Percentiles rank a stretch among this genome's conserved stretches.
Evolutionary conservation across 2,888 invertebrate genomes (phyloP).

Genomic region (Meiosimyza decipiens): DNA sequence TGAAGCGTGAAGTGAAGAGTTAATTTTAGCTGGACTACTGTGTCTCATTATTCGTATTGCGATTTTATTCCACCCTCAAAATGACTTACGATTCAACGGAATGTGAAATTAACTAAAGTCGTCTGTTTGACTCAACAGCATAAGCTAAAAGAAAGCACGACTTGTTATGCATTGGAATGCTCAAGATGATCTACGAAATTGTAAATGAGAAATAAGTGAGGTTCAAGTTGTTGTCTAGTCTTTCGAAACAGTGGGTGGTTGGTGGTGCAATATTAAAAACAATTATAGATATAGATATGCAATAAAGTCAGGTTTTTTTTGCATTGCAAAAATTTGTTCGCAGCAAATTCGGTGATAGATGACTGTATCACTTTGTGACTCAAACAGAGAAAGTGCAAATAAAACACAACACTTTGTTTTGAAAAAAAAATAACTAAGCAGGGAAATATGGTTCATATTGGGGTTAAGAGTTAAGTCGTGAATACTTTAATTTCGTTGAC

Average conservation of each 20-base stretch:
- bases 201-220: not conserved
- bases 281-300: too few species aligned
- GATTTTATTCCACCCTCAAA: slow-evolving; percentile 36
- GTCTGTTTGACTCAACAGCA: slow-evolving; percentile 11
- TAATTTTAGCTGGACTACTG: not conserved
- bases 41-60: not conserved
- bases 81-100: slow-evolving; percentile 20
- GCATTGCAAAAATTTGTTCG: too few species aligned
- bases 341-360: too few species aligned
- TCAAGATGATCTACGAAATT: slow-evolving; percentile 9
- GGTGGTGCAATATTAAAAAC: too few species aligned
- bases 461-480: too few species aligned
- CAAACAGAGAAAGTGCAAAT: too few species aligned
- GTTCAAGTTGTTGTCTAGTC: slow-evolving; percentile 1
- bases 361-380: too few species aligned
- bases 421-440: too few species aligned
- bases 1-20: not conserved
- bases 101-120: slow-evolving; percentile 6
- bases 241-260: slow-evolving; percentile 9
- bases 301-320: slow-evolving; percentile 2
- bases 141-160: slow-evolving; percentile 10
- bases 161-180: slow-evolving; percentile 10
- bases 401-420: too few species aligned
- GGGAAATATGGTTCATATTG: too few species aligned
- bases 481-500: too few species aligned